These are phyloP conservation scores for Scrobipalpa costella DNA, from an alignment of 2,888 invertebrate species.

Conservation along the genomic window DNA sequence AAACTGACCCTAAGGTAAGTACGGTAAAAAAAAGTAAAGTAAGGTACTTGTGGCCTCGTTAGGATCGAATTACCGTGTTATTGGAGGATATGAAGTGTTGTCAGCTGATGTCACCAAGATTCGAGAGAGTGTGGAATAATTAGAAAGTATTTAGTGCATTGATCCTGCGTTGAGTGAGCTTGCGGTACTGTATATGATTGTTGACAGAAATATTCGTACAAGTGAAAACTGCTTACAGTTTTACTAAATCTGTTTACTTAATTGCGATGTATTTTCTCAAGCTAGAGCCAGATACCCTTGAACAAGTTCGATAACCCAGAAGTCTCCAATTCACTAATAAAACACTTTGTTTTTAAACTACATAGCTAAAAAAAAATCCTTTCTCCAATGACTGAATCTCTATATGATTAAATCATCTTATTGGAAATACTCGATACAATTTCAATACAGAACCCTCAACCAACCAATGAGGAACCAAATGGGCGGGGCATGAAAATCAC, in stretches of 20 bases:
- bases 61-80: slow-evolving; percentile 15
- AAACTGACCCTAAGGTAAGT: too few relatives aligned
- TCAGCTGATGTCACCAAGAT: slow-evolving; percentile 2
- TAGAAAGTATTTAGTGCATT: slow-evolving; percentile 1
- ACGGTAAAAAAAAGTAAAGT: background rate
- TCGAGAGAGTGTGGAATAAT: background rate
- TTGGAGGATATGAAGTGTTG: background rate
- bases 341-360: too few relatives aligned
- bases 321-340: too few relatives aligned
- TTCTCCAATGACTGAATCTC: background rate
- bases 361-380: background rate
- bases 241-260: too few relatives aligned
- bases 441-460: slow-evolving; percentile 16
- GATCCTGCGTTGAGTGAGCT: too few relatives aligned
- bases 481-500: background rate
- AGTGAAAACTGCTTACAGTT: too few relatives aligned
- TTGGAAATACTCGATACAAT: background rate
- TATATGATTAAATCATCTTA: background rate
- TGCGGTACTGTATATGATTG: too few relatives aligned
- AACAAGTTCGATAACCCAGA: too few relatives aligned
- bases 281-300: too few relatives aligned
- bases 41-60: slow-evolving; percentile 11
- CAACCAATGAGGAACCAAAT: slow-evolving; percentile 6
- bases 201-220: too few relatives aligned
- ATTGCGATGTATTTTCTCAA: too few relatives aligned